Percentiles rank a stretch among this genome's conserved stretches.
These are phyloP conservation scores for Lepidurus packardi DNA, from an alignment of 1,140 invertebrate genomes.

Conservation along the genomic window DNA sequence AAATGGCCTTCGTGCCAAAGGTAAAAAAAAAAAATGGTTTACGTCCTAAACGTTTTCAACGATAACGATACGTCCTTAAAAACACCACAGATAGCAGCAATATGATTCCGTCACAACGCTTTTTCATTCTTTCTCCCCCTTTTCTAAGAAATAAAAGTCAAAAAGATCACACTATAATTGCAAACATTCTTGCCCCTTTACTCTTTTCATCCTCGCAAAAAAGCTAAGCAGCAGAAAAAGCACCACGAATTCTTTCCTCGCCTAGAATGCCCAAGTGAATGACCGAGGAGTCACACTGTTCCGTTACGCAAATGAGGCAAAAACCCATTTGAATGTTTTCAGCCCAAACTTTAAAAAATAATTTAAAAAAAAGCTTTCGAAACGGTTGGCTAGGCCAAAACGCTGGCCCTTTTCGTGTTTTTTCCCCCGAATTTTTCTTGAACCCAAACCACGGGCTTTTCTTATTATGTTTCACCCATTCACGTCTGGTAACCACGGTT, in stretches of 20 bases:
- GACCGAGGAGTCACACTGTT: too few species aligned
- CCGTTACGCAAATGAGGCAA: too few species aligned
- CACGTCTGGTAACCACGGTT: not conserved
- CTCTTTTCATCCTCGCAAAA: too few species aligned
- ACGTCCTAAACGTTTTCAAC: slow-evolving; percentile 11
- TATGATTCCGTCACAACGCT: slow-evolving; percentile 9
- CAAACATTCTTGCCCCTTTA: too few species aligned
- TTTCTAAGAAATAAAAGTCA: not conserved
- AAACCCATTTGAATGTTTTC: too few species aligned
- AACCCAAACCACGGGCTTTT: not conserved
- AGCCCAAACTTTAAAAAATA: too few species aligned
- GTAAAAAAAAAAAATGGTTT: not conserved
- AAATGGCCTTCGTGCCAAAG: not conserved
- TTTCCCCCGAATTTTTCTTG: not conserved
- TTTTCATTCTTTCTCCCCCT: not conserved
- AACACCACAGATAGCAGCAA: not conserved
- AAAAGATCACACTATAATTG: too few species aligned
- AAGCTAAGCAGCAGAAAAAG: not conserved
- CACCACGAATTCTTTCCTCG: not conserved
- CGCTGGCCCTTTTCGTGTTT: too few species aligned
- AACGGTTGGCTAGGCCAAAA: too few species aligned
- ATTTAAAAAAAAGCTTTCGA: too few species aligned
- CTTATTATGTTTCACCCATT: not conserved
- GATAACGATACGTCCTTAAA: not conserved
- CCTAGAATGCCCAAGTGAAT: too few species aligned